Evolutionary conservation across 2,113 vertebrate species (phyloP), one percentile per base, ranked within the genome.

Genomic region (Oreotrochilus melanogaster): DNA sequence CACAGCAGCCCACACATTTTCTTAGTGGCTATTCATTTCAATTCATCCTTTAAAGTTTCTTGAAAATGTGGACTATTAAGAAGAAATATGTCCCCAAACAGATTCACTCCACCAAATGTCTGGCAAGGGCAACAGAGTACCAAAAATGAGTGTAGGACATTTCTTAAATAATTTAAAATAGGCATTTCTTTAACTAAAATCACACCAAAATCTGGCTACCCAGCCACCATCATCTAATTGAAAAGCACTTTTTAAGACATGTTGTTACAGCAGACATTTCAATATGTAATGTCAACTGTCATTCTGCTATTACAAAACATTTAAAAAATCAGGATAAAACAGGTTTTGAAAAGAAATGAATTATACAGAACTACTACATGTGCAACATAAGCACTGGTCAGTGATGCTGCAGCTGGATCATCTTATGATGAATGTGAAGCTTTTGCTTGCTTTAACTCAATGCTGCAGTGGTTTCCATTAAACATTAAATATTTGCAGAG

Each of bases 401-500:
- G 37, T 65, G 58, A 72, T 65, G 74, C 35, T 81, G 69, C 35
- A 78, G 51, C 14, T 71, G 39, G 61, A 78, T 57, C 78, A 76
- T 70, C 23, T 72, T 39, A 73, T 61, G 71, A 96, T 27, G 28
- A 71, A 88, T 54, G 42, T 7, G n/a, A 76, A 82, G 78, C 33
- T 92, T 88, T 85, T 70, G 42, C 6, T 6, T 94, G 62, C 53
- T 95, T 87, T 85, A 92, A 75, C 50, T 89, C 62, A 91, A 45
- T 54, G 62, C 62, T 70, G 66, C 39, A 79, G 66, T 25, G 54
- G 22, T 89, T 87, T 82, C 71, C 64, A 91, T 92, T 94, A 95
- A 95, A 95, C 89, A 96, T 87, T 76, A 93, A 95, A 12, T 88
- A 86, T 94, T 94, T 95, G 91, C 81, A 78, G 91, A 91, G 18